These are phyloP conservation scores for Notolepis coatsorum DNA, from an alignment of 2,797 vertebrate genomes.

Conservation along the genomic window DNA sequence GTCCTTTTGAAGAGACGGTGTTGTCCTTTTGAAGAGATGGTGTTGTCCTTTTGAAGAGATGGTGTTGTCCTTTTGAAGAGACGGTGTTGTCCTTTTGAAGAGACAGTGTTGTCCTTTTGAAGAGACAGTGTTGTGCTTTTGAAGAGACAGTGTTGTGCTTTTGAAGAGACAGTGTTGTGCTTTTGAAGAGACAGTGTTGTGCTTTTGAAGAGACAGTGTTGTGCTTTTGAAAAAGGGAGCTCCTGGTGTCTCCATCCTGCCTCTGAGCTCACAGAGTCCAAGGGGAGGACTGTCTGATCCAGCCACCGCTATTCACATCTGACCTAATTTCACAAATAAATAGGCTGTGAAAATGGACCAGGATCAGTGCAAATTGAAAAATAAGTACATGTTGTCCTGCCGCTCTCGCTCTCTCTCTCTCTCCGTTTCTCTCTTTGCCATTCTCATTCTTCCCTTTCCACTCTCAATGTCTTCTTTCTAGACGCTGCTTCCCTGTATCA, in stretches of 20 bases:
- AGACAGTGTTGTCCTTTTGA: too few relatives aligned
- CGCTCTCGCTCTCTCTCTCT: constrained; percentile 6
- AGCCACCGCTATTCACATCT: constrained; percentile 36
- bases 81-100: constrained; percentile 16
- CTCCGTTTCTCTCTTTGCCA: constrained; percentile 13
- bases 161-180: constrained; percentile 17
- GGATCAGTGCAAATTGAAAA: constrained; percentile 50
- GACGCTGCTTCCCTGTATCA: constrained; percentile 22
- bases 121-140: constrained; percentile 7
- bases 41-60: constrained; percentile 22
- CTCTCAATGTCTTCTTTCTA: constrained; percentile 3
- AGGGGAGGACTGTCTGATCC: constrained; percentile 37
- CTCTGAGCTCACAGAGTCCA: constrained; percentile 34
- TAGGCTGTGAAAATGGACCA: constrained; percentile 33
- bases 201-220: constrained; percentile 12
- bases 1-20: constrained; percentile 1
- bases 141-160: constrained; percentile 21
- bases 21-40: constrained; percentile 20
- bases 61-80: too few relatives aligned
- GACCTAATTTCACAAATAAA: constrained; percentile 65
- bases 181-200: constrained; percentile 17
- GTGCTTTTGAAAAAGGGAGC: constrained; percentile 26
- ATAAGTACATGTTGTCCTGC: constrained; percentile 21
- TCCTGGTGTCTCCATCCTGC: constrained; percentile 31
- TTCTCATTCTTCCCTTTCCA: constrained; percentile 5